A percentile compares a stretch with the other conserved stretches of the same genome.
These are phyloP conservation scores for Lasaia peninsularis DNA, from an alignment of 1,140 invertebrate genomes.

Conservation along the genomic window DNA sequence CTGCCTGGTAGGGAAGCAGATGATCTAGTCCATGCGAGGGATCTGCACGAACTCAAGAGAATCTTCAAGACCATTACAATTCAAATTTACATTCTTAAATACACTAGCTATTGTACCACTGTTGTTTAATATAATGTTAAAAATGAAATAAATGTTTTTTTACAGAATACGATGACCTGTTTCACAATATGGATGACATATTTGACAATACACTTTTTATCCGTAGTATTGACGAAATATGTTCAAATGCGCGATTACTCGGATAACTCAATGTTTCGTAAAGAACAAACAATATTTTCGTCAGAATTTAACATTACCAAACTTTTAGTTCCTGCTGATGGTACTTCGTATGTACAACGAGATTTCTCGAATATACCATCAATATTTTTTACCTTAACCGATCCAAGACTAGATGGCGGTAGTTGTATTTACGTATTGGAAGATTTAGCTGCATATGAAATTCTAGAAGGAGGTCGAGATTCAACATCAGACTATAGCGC, in stretches of 20 bases:
- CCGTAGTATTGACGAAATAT: slow-evolving; percentile 1
- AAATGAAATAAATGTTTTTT: neutral
- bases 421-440: slow-evolving; percentile 57
- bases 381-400: slow-evolving; percentile 54
- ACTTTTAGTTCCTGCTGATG: slow-evolving; percentile 46
- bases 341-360: slow-evolving; percentile 32
- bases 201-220: neutral
- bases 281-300: slow-evolving; percentile 49
- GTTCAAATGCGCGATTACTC: slow-evolving; percentile 15
- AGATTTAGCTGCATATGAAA: slow-evolving; percentile 54
- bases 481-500: slow-evolving; percentile 50
- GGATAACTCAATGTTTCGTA: slow-evolving; percentile 37
- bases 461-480: slow-evolving; percentile 57
- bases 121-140: neutral
- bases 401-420: slow-evolving; percentile 43
- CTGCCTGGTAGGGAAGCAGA: too few species aligned
- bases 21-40: too few species aligned
- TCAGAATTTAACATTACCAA: slow-evolving; percentile 48
- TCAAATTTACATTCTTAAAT: too few species aligned
- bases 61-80: too few species aligned
- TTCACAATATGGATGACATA: neutral
- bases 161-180: neutral
- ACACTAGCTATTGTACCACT: too few species aligned
- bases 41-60: too few species aligned
- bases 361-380: slow-evolving; percentile 45